Evolutionary conservation across 2,797 vertebrate species (phyloP).

Genomic region (Catharus ustulatus): DNA sequence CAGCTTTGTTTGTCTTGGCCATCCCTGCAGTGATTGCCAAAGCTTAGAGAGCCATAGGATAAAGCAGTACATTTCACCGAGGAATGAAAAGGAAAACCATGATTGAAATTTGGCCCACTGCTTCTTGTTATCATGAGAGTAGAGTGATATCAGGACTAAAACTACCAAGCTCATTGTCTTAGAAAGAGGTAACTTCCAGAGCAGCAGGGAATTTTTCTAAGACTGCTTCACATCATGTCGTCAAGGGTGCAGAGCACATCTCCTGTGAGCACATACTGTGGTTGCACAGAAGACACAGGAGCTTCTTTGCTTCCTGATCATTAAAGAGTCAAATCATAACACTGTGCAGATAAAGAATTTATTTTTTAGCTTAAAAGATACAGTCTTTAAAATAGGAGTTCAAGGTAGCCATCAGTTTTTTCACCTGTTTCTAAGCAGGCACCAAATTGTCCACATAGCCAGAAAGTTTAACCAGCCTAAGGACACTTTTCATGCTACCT

Average conservation of each 20-base stretch:
- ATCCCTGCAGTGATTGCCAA: background rate
- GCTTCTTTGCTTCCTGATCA: background rate
- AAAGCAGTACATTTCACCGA: background rate
- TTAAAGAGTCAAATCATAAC: background rate
- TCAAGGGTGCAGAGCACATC: background rate
- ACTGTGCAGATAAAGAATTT: background rate
- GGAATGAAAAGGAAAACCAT: background rate
- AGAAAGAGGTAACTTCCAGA: background rate
- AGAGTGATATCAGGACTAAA: background rate
- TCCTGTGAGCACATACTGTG: background rate
- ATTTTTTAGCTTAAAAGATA: background rate
- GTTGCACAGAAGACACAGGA: background rate
- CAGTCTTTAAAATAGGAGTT: background rate
- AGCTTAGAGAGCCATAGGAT: background rate
- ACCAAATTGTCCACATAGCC: background rate
- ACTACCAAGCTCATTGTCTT: background rate
- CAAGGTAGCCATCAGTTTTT: background rate
- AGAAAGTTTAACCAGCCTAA: background rate
- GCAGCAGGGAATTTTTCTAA: background rate
- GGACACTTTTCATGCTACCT: background rate
- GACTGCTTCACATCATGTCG: background rate
- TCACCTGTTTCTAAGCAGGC: background rate
- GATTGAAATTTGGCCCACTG: background rate
- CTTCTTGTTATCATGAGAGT: background rate
- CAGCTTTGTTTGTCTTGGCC: background rate